phyloP scores from a whole-genome alignment of 1,140 invertebrate species.

The Octopus bimaculoides region DNA sequence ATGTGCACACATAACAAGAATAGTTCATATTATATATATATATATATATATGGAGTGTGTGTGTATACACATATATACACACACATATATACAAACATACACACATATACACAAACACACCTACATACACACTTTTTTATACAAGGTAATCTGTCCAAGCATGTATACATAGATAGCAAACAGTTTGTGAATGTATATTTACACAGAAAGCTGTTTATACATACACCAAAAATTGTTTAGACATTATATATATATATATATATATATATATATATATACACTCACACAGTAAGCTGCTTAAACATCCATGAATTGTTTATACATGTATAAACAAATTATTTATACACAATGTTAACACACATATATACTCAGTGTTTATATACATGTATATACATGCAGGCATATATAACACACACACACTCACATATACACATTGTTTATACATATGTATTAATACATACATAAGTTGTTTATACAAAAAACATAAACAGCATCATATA shows the following conservation, averaged over 20 bases:
- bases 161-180: not conserved
- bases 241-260: not conserved
- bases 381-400: no score
- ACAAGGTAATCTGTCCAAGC: not conserved
- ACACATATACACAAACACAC: not conserved
- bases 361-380: no score
- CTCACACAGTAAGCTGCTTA: no score
- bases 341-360: no score
- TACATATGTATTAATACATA: no score
- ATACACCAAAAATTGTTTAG: not conserved
- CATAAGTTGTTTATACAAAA: no score
- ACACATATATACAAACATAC: not conserved
- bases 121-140: not conserved
- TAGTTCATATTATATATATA: not conserved
- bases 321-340: no score
- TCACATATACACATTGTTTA: no score
- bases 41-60: not conserved
- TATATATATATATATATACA: not conserved
- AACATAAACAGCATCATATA: no score
- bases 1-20: not conserved
- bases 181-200: not conserved
- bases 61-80: not conserved
- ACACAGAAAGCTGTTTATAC: not conserved
- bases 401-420: no score
- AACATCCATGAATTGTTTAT: no score